phyloP scores from a whole-genome alignment of 2,888 invertebrate species.

The Mystacides longicornis region DNA sequence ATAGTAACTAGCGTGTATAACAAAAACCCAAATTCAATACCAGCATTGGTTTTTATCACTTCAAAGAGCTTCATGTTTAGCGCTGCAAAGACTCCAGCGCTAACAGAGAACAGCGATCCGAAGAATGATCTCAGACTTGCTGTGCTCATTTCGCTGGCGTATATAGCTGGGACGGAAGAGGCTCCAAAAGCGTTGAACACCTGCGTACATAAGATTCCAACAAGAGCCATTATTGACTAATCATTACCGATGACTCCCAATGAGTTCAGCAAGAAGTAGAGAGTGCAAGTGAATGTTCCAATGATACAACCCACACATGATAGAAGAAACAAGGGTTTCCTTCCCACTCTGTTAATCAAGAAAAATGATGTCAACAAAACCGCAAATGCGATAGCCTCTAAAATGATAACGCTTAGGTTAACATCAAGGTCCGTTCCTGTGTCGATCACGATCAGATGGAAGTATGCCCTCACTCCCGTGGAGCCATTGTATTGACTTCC shows the following conservation, averaged over 20 bases:
- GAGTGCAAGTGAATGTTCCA: slow-evolving; percentile 1
- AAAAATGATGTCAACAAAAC: slow-evolving; percentile 8
- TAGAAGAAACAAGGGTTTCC: slow-evolving; percentile 5
- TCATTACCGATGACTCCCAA: slow-evolving; percentile 1
- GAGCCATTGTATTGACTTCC: slow-evolving; percentile 11
- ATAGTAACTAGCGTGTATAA: background rate
- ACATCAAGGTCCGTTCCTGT: slow-evolving; percentile 2
- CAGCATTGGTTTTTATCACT: background rate
- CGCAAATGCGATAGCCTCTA: slow-evolving; percentile 6
- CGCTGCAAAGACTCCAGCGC: slow-evolving; percentile 4
- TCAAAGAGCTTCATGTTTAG: slow-evolving; percentile 7
- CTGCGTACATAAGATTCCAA: slow-evolving; percentile 9
- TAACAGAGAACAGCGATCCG: slow-evolving; percentile 4
- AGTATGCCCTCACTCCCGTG: slow-evolving; percentile 6
- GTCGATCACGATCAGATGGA: slow-evolving; percentile 10
- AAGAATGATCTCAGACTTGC: slow-evolving; percentile 14
- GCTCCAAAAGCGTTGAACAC: slow-evolving; percentile 9
- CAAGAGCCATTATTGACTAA: slow-evolving; percentile 7
- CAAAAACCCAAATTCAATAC: slow-evolving; percentile 9
- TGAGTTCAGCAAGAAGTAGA: slow-evolving; percentile 9
- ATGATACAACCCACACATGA: slow-evolving; percentile 9
- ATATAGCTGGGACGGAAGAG: slow-evolving; percentile 7
- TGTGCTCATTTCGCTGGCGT: slow-evolving; percentile 15
- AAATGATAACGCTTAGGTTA: slow-evolving; percentile 4
- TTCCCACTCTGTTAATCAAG: slow-evolving; percentile 8